A percentile compares a stretch with the other conserved stretches of the same genome.
Evolutionary conservation across 1,140 invertebrate genomes (phyloP).

Genomic region (Marisa cornuarietis): DNA sequence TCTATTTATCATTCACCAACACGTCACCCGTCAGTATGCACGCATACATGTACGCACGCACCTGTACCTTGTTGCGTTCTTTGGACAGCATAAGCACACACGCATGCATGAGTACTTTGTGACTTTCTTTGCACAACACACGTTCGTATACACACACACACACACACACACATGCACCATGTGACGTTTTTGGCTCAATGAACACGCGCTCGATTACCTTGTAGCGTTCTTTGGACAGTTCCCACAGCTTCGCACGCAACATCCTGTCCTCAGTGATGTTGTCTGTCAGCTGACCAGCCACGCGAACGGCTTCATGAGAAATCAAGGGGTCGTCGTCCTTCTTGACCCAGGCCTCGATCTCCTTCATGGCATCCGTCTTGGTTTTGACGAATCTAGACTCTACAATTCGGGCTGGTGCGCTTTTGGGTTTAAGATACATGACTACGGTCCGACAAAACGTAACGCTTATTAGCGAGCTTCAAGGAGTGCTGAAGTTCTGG

Average conservation of each 20-base stretch:
- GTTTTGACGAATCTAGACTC: slow-evolving; percentile 29
- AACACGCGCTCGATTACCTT: slow-evolving; percentile 25
- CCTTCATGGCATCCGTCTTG: slow-evolving; percentile 42
- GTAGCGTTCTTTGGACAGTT: slow-evolving; percentile 48
- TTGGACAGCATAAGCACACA: neutral
- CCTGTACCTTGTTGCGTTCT: too few species aligned
- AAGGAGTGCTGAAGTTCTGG: too few species aligned
- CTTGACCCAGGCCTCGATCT: slow-evolving; percentile 43
- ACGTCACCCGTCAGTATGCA: too few species aligned
- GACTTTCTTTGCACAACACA: neutral
- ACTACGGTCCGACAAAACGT: too few species aligned
- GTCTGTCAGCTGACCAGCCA: slow-evolving; percentile 41
- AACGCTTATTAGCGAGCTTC: too few species aligned
- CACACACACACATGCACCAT: slow-evolving; percentile 1
- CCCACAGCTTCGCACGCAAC: slow-evolving; percentile 42
- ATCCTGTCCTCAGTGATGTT: slow-evolving; percentile 48
- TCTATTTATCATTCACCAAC: too few species aligned
- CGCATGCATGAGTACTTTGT: neutral
- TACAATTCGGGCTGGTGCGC: slow-evolving; percentile 21
- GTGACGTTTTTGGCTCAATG: neutral
- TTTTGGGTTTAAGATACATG: slow-evolving; percentile 33
- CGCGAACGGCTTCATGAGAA: slow-evolving; percentile 26
- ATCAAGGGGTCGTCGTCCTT: slow-evolving; percentile 20
- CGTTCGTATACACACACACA: slow-evolving; percentile 1
- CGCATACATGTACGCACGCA: too few species aligned